A percentile compares a stretch with the other conserved stretches of the same genome.
Conservation (phyloP, 2,888 invertebrate genomes). For the Lithophane leautieri region DNA sequence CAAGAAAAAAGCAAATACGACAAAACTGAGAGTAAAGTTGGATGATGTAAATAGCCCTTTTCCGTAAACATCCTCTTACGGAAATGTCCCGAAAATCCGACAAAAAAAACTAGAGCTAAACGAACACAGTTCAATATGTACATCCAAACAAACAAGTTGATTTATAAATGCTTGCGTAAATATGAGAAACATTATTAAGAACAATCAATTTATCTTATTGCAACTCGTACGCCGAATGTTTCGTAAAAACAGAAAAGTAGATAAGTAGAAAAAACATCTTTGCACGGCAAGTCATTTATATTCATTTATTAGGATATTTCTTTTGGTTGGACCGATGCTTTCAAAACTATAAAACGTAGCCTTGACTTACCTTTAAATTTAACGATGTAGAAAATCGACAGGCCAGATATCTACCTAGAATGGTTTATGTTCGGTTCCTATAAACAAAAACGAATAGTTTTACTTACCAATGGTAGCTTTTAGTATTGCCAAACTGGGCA, state of each 20-base stretch:
- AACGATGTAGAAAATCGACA: too few species aligned
- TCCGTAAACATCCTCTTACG: too few species aligned
- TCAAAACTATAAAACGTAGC: not conserved
- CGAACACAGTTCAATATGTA: conserved; percentile 8
- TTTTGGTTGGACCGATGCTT: not conserved
- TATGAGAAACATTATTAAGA: not conserved
- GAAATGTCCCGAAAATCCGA: not conserved
- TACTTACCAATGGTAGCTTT: too few species aligned
- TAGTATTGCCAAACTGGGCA: too few species aligned
- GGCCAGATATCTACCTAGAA: too few species aligned
- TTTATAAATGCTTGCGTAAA: conserved; percentile 33
- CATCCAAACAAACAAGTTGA: conserved; percentile 39
- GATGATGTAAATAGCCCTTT: conserved; percentile 13
- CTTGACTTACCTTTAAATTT: too few species aligned
- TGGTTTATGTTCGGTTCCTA: too few species aligned
- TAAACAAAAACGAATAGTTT: too few species aligned
- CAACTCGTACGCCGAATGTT: not conserved
- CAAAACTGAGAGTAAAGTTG: not conserved
- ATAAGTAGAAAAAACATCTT: not conserved
- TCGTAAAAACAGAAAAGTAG: not conserved
- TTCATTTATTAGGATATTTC: too few species aligned
- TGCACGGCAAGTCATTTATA: not conserved
- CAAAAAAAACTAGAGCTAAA: conserved; percentile 15
- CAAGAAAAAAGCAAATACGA: not conserved
- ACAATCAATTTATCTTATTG: not conserved